phyloP scores from a whole-genome alignment of 64 coral and sea anemone genomes.

The Stichodactyla mertensii region DNA sequence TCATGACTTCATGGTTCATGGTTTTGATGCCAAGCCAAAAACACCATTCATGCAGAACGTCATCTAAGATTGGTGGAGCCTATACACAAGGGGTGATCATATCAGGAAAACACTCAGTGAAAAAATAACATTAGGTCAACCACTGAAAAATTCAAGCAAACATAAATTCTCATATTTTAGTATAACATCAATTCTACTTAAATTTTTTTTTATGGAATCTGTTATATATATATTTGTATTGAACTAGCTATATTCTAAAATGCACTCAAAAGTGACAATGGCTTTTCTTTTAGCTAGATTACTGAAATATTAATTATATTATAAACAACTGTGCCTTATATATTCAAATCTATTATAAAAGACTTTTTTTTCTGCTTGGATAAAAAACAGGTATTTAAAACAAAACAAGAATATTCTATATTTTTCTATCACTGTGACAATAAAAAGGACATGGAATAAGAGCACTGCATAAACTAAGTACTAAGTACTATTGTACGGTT shows the following conservation, averaged over 20 bases:
- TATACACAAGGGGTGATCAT: neutral
- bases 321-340: neutral
- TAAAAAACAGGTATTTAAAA: neutral
- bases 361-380: neutral
- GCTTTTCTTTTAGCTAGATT: neutral
- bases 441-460: neutral
- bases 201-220: neutral
- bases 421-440: neutral
- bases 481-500: no score
- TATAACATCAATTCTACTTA: neutral
- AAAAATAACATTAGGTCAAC: no score
- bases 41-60: neutral
- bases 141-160: neutral
- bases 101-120: neutral
- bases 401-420: neutral
- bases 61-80: neutral
- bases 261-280: neutral
- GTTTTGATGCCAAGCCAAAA: conserved; percentile 13
- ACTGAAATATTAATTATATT: neutral
- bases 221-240: neutral
- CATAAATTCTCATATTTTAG: neutral
- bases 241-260: neutral
- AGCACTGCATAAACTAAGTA: no score
- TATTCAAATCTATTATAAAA: neutral
- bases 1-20: neutral